Percentiles rank a stretch among this genome's conserved stretches.
Conservation (phyloP, 2,888 invertebrate genomes). For the Spilosoma lubricipeda region DNA sequence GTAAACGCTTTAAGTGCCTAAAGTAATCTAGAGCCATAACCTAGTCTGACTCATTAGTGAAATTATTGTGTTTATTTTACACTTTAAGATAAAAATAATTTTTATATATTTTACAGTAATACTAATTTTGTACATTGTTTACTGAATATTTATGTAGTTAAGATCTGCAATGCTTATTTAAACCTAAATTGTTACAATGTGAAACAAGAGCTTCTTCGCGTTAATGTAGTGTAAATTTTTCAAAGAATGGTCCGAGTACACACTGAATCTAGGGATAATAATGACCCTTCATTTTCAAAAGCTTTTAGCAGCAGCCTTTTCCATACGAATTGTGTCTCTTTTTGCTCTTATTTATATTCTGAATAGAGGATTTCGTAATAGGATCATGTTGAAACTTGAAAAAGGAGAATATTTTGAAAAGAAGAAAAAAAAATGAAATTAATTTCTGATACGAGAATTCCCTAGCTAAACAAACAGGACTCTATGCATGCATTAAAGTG, state of each 20-base stretch:
- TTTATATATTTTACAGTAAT: background rate
- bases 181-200: background rate
- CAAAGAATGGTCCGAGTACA: background rate
- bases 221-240: background rate
- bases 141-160: background rate
- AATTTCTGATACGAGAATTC: too few relatives aligned
- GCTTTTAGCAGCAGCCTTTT: background rate
- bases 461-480: too few relatives aligned
- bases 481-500: too few relatives aligned
- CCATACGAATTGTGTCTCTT: background rate
- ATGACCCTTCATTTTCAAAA: background rate
- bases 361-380: too few relatives aligned
- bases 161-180: background rate
- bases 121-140: background rate
- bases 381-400: background rate
- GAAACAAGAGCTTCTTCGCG: background rate
- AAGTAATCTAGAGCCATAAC: background rate
- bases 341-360: background rate
- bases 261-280: background rate
- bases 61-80: background rate
- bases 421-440: background rate
- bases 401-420: background rate
- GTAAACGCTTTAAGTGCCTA: slow-evolving; percentile 5
- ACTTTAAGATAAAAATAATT: background rate
- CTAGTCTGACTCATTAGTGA: background rate